Percentiles rank a stretch among this genome's conserved stretches.
Conservation (phyloP, 1,140 invertebrate species). For the Phymastichus coffea region DNA sequence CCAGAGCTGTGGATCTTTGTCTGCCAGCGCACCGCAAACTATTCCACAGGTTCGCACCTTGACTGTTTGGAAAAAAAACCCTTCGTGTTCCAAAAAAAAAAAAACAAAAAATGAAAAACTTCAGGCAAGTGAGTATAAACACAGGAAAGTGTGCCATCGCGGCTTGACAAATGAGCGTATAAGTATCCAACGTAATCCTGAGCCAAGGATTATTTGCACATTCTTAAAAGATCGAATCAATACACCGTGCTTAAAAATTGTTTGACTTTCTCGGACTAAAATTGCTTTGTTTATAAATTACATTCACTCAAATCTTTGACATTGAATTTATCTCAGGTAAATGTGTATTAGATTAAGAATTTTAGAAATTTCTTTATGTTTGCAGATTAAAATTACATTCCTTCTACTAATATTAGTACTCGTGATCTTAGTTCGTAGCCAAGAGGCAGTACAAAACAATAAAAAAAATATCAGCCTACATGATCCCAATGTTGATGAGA, state of each 20-base stretch:
- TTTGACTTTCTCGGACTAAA: too few species aligned
- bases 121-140: neutral
- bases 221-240: too few species aligned
- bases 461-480: slow-evolving; percentile 23
- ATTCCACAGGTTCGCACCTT: neutral
- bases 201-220: too few species aligned
- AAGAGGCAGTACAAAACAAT: neutral
- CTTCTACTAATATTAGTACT: neutral
- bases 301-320: too few species aligned
- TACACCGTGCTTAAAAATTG: too few species aligned
- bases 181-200: too few species aligned
- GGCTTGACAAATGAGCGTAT: too few species aligned
- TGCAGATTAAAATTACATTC: neutral
- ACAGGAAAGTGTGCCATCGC: too few species aligned
- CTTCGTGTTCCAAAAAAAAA: neutral
- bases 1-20: slow-evolving; percentile 29
- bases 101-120: slow-evolving; percentile 1
- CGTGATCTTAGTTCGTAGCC: neutral
- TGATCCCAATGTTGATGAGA: slow-evolving; percentile 35
- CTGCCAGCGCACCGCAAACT: neutral
- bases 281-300: too few species aligned
- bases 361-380: slow-evolving; percentile 1
- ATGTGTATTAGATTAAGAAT: too few species aligned
- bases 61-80: neutral
- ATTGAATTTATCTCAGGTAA: too few species aligned